Evolutionary conservation across 2,797 vertebrate species (phyloP).

Genomic region (Anniella stebbinsi): DNA sequence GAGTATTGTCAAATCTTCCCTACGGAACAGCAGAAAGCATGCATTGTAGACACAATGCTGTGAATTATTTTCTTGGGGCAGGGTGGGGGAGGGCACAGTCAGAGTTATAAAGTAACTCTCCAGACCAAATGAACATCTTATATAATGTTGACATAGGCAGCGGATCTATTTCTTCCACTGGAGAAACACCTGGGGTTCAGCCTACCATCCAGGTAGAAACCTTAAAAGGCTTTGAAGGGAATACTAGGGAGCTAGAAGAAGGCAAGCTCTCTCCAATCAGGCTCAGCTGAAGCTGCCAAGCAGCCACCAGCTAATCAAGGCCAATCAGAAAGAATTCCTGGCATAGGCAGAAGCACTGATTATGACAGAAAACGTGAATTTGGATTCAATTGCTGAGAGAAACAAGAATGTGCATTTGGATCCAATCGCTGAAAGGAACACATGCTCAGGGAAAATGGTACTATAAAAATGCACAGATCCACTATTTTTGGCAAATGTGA

Average conservation of each 20-base stretch:
- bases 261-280: slow-evolving; percentile 72
- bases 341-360: slow-evolving; percentile 63
- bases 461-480: background rate
- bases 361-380: slow-evolving; percentile 58
- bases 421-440: background rate
- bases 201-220: slow-evolving; percentile 43
- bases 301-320: slow-evolving; percentile 74
- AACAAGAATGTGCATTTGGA: slow-evolving; percentile 51
- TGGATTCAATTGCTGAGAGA: background rate
- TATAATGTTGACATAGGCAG: background rate
- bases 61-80: too few species aligned
- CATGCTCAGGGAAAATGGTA: background rate
- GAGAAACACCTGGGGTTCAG: background rate
- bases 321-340: slow-evolving; percentile 74
- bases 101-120: too few species aligned
- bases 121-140: too few species aligned
- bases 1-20: too few species aligned
- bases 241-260: slow-evolving; percentile 60
- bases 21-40: too few species aligned
- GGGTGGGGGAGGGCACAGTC: too few species aligned
- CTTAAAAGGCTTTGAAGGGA: slow-evolving; percentile 68
- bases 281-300: slow-evolving; percentile 34
- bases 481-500: background rate
- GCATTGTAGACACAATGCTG: too few species aligned
- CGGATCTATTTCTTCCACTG: background rate